These are phyloP conservation scores for Hyles lineata DNA, from an alignment of 2,888 invertebrate species.

Conservation along the genomic window DNA sequence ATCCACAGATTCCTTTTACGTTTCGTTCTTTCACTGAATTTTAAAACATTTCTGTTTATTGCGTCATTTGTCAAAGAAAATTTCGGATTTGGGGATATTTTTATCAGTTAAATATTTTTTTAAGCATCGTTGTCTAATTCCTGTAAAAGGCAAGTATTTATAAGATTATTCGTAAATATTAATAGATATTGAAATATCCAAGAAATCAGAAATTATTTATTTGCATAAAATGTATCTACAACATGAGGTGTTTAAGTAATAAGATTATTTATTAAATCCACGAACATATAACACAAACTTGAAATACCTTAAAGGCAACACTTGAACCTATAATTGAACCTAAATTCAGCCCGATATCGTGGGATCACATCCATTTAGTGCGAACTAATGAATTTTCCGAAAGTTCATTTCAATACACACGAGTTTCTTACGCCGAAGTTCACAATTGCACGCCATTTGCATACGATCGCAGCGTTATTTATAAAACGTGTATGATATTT, in stretches of 20 bases:
- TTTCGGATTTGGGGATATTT: background rate
- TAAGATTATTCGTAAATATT: no score
- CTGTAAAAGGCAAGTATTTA: no score
- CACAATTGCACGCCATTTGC: conserved; percentile 13
- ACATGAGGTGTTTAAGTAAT: no score
- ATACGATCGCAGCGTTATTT: conserved; percentile 12
- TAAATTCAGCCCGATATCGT: conserved; percentile 12
- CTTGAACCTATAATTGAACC: background rate
- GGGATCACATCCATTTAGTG: conserved; percentile 18
- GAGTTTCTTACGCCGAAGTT: conserved; percentile 19
- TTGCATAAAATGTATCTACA: no score
- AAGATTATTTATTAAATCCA: background rate
- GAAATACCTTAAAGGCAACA: background rate
- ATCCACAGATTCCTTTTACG: conserved; percentile 9
- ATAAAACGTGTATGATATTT: conserved; percentile 23
- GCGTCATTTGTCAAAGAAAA: background rate
- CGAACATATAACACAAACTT: background rate
- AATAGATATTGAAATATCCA: no score
- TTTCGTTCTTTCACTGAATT: conserved; percentile 18
- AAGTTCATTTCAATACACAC: conserved; percentile 24
- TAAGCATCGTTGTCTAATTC: no score
- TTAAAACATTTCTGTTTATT: conserved; percentile 12
- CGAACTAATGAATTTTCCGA: conserved; percentile 13
- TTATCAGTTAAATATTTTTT: background rate
- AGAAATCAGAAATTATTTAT: no score